Evolutionary conservation across 2,888 invertebrate genomes (phyloP).

Genomic region (Minunthozetes semirufus): DNA sequence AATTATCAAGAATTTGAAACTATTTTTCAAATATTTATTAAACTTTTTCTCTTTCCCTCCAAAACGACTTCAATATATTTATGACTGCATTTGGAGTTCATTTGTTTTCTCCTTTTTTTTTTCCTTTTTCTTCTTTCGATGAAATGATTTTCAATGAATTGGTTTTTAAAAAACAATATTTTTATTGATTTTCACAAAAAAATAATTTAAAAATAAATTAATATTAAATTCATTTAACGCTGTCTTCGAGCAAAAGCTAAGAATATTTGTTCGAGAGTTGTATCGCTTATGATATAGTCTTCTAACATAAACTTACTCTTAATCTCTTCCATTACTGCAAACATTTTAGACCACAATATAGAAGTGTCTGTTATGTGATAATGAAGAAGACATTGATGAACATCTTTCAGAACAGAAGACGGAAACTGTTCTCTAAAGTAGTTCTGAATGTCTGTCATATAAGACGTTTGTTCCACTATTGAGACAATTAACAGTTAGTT

Average conservation of each 20-base stretch:
- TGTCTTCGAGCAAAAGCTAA: not conserved
- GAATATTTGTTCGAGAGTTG: not conserved
- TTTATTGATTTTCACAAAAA: too few species aligned
- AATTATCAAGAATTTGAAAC: slow-evolving; percentile 51
- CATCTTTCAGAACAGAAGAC: not conserved
- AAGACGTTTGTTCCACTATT: not conserved
- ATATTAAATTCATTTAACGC: too few species aligned
- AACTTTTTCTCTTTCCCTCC: too few species aligned
- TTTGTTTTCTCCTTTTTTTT: too few species aligned
- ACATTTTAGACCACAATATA: not conserved
- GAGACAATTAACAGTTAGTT: too few species aligned
- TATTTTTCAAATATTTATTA: too few species aligned
- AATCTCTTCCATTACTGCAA: not conserved
- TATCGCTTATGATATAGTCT: not conserved
- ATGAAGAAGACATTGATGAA: not conserved
- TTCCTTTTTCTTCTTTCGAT: too few species aligned
- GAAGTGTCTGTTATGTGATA: not conserved
- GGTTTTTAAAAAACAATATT: too few species aligned
- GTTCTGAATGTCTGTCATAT: not conserved
- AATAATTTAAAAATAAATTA: too few species aligned
- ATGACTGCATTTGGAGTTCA: too few species aligned
- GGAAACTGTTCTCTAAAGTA: not conserved
- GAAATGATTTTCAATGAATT: too few species aligned
- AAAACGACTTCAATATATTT: too few species aligned
- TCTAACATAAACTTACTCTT: not conserved